Base-by-base conservation (phyloP, 2,113 vertebrate genomes). In the Cheilinus undulatus region DNA sequence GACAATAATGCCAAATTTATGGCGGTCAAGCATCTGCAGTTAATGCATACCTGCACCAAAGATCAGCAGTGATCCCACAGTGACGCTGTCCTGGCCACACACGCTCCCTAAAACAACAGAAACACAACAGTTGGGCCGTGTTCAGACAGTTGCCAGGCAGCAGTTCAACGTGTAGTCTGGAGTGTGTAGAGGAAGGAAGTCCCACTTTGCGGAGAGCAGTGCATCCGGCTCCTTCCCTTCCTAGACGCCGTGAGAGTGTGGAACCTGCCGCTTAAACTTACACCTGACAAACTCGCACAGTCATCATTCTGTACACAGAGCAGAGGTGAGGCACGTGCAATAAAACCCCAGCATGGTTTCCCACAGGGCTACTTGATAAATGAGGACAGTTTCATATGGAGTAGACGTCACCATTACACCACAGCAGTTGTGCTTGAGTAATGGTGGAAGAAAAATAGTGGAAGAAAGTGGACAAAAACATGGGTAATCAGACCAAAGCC, bases 181-280 rank as follows among this genome's bases (percentile, higher is more conserved):
- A 91, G 91, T 89, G 92, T 84, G 86, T 82, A 75, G 79, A 90
- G 93, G 93, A 92, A 93, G 91, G 90, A 93, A 93, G 85, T 91
- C 76, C 73, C 90, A 89, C 91, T 92, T 89, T 79, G 77, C 24
- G 63, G 77, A 84, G 85, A 82, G 90, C 85, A 88, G 74, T 88
- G 77, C 80, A 85, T 88, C 84, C 74, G 78, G 72, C 80, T 83
- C 22, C 42, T 89, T 91, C 83, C 67, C 79, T 89, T 91, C 83
- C 67, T 78, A 86, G 76, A 88, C 59, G 46, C 64, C 52, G 66
- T 71, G 57, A 4, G 23, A 30, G 60, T 68, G 82, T 76, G 70
- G 20, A 59, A 76, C 49, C 70, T 71, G 82, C 66, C 46, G 28
- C 54, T 69, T 67, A 77, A 80, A 80, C 49, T 34, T 74, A 80